These are phyloP conservation scores for Ibycter americanus DNA, from an alignment of 2,797 vertebrate genomes.

Conservation along the genomic window DNA sequence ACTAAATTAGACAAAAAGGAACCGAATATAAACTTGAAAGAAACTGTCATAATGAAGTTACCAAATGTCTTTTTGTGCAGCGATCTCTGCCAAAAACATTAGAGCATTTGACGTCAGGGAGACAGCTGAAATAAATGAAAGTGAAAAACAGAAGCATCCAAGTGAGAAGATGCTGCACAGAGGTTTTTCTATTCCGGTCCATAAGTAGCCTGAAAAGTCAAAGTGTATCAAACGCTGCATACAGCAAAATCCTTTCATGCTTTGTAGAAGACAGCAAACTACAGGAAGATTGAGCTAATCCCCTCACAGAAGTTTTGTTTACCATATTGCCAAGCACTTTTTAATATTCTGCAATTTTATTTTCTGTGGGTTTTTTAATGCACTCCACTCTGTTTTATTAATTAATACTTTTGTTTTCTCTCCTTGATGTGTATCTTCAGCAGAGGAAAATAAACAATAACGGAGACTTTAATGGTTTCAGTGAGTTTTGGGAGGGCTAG, in stretches of 20 bases:
- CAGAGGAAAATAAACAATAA: neutral
- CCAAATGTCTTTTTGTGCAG: neutral
- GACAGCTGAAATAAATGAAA: neutral
- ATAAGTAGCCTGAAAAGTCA: neutral
- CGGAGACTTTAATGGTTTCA: neutral
- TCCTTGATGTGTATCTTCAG: fast-evolving
- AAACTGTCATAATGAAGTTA: neutral
- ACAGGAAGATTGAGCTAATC: neutral
- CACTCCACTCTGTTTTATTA: neutral
- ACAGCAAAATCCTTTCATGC: neutral
- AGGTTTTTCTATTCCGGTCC: neutral
- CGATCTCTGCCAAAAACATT: neutral
- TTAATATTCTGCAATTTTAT: neutral
- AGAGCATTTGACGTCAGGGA: neutral
- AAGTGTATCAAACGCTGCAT: neutral
- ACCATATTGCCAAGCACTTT: neutral
- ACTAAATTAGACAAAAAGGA: neutral
- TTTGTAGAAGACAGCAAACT: neutral
- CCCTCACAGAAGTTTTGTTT: neutral
- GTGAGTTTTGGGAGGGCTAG: neutral
- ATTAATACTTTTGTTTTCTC: neutral
- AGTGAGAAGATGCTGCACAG: neutral
- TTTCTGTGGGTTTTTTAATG: neutral
- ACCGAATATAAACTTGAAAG: neutral
- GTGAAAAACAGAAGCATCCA: neutral